Conservation (phyloP, 2,888 invertebrate species). For the Cataglyphis livida region DNA sequence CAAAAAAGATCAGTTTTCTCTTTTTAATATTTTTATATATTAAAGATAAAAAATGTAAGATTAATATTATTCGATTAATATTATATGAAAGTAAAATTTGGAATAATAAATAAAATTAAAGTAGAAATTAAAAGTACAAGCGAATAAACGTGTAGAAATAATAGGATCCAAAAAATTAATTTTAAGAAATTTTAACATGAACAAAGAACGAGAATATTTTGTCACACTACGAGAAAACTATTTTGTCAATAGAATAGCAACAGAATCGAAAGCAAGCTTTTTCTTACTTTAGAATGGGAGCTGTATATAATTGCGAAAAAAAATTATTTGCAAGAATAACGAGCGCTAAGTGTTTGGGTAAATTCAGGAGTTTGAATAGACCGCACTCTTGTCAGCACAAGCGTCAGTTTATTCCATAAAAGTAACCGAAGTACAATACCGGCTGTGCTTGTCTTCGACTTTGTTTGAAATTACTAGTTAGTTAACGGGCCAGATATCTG, state of each 20-base stretch:
- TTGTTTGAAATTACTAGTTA: constrained; percentile 45
- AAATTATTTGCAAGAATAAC: constrained; percentile 46
- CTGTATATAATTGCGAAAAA: constrained; percentile 6
- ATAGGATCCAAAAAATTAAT: background rate
- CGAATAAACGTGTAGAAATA: background rate
- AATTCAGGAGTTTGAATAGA: constrained; percentile 35
- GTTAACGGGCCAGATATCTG: constrained; percentile 26
- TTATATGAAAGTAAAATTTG: background rate
- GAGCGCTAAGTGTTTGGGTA: constrained; percentile 32
- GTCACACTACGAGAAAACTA: background rate
- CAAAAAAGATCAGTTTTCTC: background rate
- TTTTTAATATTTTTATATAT: background rate
- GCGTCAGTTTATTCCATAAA: constrained; percentile 2
- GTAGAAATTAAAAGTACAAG: background rate
- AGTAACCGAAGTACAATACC: constrained; percentile 38
- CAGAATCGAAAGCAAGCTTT: background rate
- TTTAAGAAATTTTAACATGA: constrained; percentile 12
- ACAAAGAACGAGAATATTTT: constrained; percentile 20
- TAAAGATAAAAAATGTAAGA: constrained; percentile 8
- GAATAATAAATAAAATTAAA: background rate
- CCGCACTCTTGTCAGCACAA: constrained; percentile 13
- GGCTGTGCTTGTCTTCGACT: constrained; percentile 49
- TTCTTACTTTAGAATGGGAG: background rate
- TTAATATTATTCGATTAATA: background rate
- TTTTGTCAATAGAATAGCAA: background rate